Conservation (phyloP, 2,113 vertebrate genomes). For the Lepus europaeus region DNA sequence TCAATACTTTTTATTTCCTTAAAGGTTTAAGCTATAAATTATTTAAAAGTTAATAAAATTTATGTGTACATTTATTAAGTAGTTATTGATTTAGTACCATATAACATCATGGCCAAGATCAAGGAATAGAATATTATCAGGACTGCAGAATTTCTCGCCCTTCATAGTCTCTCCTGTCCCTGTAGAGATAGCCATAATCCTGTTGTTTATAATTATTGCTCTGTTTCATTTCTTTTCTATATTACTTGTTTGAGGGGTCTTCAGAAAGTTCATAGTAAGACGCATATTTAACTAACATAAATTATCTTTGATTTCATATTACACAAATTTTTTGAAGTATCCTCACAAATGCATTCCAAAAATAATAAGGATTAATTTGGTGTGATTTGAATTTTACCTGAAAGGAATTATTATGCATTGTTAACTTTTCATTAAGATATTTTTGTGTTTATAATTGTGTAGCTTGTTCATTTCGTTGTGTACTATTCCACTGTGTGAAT, state of each 20-base stretch:
- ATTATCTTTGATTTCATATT: too few species aligned
- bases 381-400: slow-evolving; percentile 22
- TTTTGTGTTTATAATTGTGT: background rate
- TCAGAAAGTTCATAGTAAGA: too few species aligned
- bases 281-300: too few species aligned
- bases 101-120: background rate
- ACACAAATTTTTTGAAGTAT: too few species aligned
- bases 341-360: background rate
- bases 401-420: slow-evolving; percentile 28
- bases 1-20: slow-evolving; percentile 42
- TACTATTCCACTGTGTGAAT: slow-evolving; percentile 14
- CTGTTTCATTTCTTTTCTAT: slow-evolving; percentile 47
- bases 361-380: slow-evolving; percentile 2
- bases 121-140: slow-evolving; percentile 44
- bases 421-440: slow-evolving; percentile 27
- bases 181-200: background rate
- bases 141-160: background rate
- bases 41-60: slow-evolving; percentile 12
- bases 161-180: slow-evolving; percentile 21
- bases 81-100: background rate
- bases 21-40: slow-evolving; percentile 45
- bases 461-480: slow-evolving; percentile 32
- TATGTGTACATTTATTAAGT: slow-evolving; percentile 43
- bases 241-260: background rate
- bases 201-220: background rate